Conservation (phyloP, 2,113 vertebrate genomes). For the Pionites leucogaster region DNA sequence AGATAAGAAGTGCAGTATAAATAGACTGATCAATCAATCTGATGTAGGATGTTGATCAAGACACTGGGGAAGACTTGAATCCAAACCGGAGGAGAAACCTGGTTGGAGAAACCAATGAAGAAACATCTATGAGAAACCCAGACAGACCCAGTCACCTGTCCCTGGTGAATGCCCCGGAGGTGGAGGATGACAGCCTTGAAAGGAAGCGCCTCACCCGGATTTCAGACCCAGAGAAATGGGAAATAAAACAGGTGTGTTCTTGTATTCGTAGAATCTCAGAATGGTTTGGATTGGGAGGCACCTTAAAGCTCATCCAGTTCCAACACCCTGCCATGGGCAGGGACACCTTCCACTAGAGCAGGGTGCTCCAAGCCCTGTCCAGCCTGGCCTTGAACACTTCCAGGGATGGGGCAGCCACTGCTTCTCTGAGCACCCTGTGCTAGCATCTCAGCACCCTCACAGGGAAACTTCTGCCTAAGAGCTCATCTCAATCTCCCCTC, state of each 20-base stretch:
- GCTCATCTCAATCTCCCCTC: neutral
- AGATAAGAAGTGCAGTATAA: neutral
- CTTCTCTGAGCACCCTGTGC: neutral
- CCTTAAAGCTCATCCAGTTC: neutral
- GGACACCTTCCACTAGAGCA: neutral
- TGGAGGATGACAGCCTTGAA: slow-evolving; percentile 94
- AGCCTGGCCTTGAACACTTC: neutral
- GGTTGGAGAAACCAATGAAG: slow-evolving; percentile 85
- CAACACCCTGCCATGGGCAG: neutral
- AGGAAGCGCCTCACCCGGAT: slow-evolving; percentile 96
- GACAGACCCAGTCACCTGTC: slow-evolving; percentile 94
- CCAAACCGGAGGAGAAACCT: slow-evolving; percentile 92
- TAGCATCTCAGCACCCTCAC: neutral
- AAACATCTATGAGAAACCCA: slow-evolving; percentile 91
- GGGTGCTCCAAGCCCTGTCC: neutral
- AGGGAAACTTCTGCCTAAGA: neutral
- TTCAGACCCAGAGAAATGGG: slow-evolving; percentile 98
- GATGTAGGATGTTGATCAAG: slow-evolving; percentile 94
- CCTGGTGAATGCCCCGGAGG: slow-evolving; percentile 88
- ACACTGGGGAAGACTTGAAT: slow-evolving; percentile 94
- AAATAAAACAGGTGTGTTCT: slow-evolving; percentile 91
- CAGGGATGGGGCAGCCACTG: neutral
- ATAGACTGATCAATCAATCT: neutral
- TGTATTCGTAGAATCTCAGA: neutral
- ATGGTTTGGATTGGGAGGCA: neutral